These are phyloP conservation scores for Pipistrellus pipistrellus DNA, from an alignment of 2,797 vertebrate species.

Conservation along the genomic window DNA sequence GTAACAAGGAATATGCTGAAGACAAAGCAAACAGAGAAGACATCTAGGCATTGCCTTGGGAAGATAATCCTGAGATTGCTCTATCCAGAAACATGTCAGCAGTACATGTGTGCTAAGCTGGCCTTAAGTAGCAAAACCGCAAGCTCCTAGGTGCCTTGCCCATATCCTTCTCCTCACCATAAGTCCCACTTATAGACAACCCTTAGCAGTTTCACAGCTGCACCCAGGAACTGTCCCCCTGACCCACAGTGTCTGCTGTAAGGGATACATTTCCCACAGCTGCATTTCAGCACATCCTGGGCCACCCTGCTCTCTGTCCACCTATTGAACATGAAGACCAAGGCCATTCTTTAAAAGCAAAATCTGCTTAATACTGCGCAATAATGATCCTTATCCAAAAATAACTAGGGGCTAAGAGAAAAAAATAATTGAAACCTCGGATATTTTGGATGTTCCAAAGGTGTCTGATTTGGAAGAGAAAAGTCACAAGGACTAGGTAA, in stretches of 20 bases:
- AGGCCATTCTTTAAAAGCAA: background rate
- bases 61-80: background rate
- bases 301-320: background rate
- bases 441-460: background rate
- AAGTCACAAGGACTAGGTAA: background rate
- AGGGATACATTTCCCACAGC: background rate
- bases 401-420: background rate
- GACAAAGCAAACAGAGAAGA: slow-evolving; percentile 25
- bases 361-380: slow-evolving; percentile 69
- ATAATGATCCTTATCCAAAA: background rate
- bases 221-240: background rate
- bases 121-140: background rate
- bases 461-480: slow-evolving; percentile 17
- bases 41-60: background rate
- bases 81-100: background rate
- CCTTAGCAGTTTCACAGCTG: background rate
- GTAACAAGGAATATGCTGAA: background rate
- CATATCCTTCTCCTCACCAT: background rate
- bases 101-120: background rate
- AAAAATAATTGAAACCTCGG: background rate
- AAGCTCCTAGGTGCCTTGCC: background rate
- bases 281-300: background rate
- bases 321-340: slow-evolving; percentile 16
- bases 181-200: background rate
- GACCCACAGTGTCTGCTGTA: background rate